Evolutionary conservation across 64 coral and sea anemone species (phyloP), one percentile per base, ranked within the genome.

Genomic region (Montipora cactus): DNA sequence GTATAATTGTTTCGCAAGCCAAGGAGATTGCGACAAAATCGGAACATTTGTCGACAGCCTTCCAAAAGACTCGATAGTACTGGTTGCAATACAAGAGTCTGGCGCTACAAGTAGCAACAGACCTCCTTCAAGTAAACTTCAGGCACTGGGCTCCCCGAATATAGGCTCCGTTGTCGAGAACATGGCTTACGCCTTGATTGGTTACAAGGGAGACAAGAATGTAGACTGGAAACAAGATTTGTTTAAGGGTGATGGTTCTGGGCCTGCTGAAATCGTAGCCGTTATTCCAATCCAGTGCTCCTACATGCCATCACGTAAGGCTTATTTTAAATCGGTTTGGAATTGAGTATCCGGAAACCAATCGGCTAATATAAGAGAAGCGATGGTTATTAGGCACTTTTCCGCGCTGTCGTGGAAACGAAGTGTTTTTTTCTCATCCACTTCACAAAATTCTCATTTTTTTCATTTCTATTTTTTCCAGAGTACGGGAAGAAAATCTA

Each of bases 1-100:
- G 28, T 92, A 84, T 18, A 46, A 92, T 77, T 81, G 72, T 19
- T 59, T 37, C 22, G 71, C 80, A 3, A 85, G 55, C 53, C 23
- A 81, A 47, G 44, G 7, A 5, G 19, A 84, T 25, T 81, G 80
- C 70, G 12, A 92, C 72, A 37, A 77, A 7, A 51, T 85, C 8
- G 44, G 81, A 3, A 73, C 74, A 13, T 84, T 84, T 13, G 18
- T 92, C 9, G 28, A 9, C 22, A 14, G 18, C 11, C 67, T 92
- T 13, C 90, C 90, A 2, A 58, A 92, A 16, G 68, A 92, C 46
- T 68, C 81, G 6, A 67, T 92, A 19, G 8, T 92, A 15, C 28
- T 92, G 50, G 45, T 92, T 51, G 90, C 90, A 19, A 16, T 92
- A 0, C 90, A 92, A 66, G 52, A 19, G 50, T 83, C 90, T 15